These are phyloP conservation scores for Cheilosia scutellata DNA, from an alignment of 2,888 invertebrate species.

Conservation along the genomic window DNA sequence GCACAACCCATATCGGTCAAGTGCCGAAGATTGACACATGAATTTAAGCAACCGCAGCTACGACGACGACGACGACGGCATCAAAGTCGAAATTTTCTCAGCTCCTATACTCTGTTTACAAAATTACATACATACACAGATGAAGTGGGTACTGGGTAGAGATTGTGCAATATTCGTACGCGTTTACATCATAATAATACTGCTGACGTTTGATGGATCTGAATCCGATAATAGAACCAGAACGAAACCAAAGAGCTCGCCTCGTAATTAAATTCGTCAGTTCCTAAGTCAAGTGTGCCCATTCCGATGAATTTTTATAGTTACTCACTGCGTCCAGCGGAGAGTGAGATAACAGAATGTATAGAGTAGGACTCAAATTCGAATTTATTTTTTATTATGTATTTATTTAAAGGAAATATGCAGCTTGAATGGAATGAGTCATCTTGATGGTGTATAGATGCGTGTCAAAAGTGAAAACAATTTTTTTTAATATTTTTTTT, in stretches of 20 bases:
- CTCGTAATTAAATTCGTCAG: constrained; percentile 1
- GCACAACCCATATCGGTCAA: constrained; percentile 43
- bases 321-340: constrained; percentile 5
- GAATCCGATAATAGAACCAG: constrained; percentile 39
- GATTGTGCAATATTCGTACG: constrained; percentile 58
- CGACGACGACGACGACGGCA: constrained; percentile 21
- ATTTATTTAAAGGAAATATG: neutral
- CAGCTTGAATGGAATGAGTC: constrained; percentile 7
- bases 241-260: neutral
- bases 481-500: neutral
- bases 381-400: constrained; percentile 1
- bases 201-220: constrained; percentile 33
- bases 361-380: constrained; percentile 6
- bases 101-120: constrained; percentile 10
- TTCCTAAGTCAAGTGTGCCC: constrained; percentile 46
- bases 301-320: neutral
- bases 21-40: constrained; percentile 65
- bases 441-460: neutral
- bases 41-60: constrained; percentile 41
- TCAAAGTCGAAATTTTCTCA: constrained; percentile 32
- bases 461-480: constrained; percentile 12
- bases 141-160: constrained; percentile 23
- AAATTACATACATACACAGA: neutral
- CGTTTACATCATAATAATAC: constrained; percentile 54
- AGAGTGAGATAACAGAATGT: neutral